These are phyloP conservation scores for Eilema griseolum DNA, from an alignment of 2,888 invertebrate species.

Conservation along the genomic window DNA sequence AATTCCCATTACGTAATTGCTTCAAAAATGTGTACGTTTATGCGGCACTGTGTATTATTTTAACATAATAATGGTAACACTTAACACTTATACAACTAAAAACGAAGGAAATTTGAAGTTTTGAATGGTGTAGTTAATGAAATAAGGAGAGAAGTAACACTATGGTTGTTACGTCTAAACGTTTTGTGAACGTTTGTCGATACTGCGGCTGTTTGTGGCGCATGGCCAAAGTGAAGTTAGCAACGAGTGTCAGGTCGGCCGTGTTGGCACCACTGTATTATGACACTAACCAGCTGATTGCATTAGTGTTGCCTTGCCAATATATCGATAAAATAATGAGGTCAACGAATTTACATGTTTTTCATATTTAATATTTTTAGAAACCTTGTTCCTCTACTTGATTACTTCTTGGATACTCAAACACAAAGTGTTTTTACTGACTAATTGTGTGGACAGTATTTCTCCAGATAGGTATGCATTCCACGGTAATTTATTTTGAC, in stretches of 20 bases:
- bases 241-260: slow-evolving; percentile 57
- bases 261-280: slow-evolving; percentile 74
- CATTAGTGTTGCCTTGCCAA: slow-evolving; percentile 60
- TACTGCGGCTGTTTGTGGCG: slow-evolving; percentile 83
- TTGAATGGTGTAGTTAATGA: slow-evolving; percentile 79
- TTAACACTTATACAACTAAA: slow-evolving; percentile 83
- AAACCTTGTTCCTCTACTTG: not conserved
- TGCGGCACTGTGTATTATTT: slow-evolving; percentile 81
- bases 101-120: slow-evolving; percentile 72
- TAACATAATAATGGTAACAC: slow-evolving; percentile 77
- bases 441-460: not conserved
- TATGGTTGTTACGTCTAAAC: slow-evolving; percentile 83
- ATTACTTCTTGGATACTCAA: no score
- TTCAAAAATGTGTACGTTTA: slow-evolving; percentile 77
- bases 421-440: no score
- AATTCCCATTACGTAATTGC: slow-evolving; percentile 87
- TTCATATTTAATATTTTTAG: not conserved
- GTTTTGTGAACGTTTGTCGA: slow-evolving; percentile 86
- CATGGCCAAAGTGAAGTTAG: slow-evolving; percentile 77
- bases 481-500: not conserved
- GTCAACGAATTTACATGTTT: not conserved
- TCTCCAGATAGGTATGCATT: not conserved
- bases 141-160: slow-evolving; percentile 83
- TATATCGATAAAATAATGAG: slow-evolving; percentile 14
- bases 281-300: slow-evolving; percentile 84